Evolutionary conservation across 2,797 vertebrate species (phyloP), one percentile per base, ranked within the genome.

Genomic region (Benthosema pterotum): DNA sequence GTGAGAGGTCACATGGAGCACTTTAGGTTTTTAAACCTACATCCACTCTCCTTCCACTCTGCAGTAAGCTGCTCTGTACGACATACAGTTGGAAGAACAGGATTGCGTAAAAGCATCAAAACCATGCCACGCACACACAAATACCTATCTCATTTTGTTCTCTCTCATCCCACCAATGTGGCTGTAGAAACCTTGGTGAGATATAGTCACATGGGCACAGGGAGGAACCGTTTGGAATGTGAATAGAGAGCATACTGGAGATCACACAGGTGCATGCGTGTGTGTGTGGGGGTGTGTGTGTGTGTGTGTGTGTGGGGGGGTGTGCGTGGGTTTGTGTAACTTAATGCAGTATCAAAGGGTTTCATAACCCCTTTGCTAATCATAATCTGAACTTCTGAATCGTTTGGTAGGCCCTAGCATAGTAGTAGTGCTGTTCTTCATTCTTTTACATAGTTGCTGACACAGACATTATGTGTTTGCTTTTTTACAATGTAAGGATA

Each of bases 1-100:
- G 80, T 64, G 71, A 80, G 63, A 4, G 5, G 65, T 58, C 68
- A 67, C 70, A 70, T 65, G 66, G 47, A 74, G 75, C 52, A 22
- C 6, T 53, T 14, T 53, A 6, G 47, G 57, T 60, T 75, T 67
- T 48, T 47, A 43, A 19, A 63, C 57, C n/a, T 84, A 79, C 70
- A 50, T 83, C 58, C 53, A 0, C 50, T 68, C 57, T 58, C 51
- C 67, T 55, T 64, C 38, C 74, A 75, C 65, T 60, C 59, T 51
- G 13, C 25, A 60, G 52, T 58, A 14, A 0, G 15, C 11, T 56
- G 48, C 71, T 60, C 11, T 2, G 38, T 32, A 58, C 56, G 5
- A 22, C 45, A 69, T 17, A 45, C 18, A 14, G 38, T 42, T 13
- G 38, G 18, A 6, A 46, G 13, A 32, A 3, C 22, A 38, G 52